Evolutionary conservation across 2,888 invertebrate species (phyloP).

Genomic region (Heliconius charithonia): DNA sequence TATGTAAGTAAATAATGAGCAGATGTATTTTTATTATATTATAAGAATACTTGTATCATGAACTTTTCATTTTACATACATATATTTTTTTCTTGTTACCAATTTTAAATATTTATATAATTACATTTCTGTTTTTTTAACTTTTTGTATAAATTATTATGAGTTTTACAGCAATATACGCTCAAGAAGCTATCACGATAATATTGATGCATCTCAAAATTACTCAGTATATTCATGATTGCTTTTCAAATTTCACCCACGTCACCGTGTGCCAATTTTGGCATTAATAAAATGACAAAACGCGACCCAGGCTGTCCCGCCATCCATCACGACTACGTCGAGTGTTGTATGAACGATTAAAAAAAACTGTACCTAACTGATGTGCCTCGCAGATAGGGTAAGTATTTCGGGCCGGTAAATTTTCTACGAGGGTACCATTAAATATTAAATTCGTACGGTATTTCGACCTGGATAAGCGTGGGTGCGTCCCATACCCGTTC

Average conservation of each 20-base stretch:
- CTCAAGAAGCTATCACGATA: background rate
- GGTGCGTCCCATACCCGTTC: conserved; percentile 51
- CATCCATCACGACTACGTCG: conserved; percentile 81
- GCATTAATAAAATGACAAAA: conserved; percentile 84
- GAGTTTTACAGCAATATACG: background rate
- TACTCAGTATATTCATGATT: conserved; percentile 1
- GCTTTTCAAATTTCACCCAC: conserved; percentile 59
- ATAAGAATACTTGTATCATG: too few relatives aligned
- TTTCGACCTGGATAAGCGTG: conserved; percentile 74
- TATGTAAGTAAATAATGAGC: background rate
- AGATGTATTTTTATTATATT: background rate
- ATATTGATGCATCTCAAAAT: conserved; percentile 11
- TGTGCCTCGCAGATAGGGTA: conserved; percentile 56
- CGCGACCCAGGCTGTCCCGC: conserved; percentile 69
- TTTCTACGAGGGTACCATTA: conserved; percentile 83
- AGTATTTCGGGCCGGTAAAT: conserved; percentile 75
- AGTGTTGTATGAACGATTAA: conserved; percentile 79
- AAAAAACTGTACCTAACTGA: conserved; percentile 73
- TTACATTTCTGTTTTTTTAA: too few relatives aligned
- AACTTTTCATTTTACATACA: too few relatives aligned
- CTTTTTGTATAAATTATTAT: background rate
- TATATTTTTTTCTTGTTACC: too few relatives aligned
- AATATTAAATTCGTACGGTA: conserved; percentile 83
- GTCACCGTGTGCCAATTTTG: conserved; percentile 81
- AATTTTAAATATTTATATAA: background rate